phyloP scores from a whole-genome alignment of 2,113 vertebrate species.

The Piprites chloris region DNA sequence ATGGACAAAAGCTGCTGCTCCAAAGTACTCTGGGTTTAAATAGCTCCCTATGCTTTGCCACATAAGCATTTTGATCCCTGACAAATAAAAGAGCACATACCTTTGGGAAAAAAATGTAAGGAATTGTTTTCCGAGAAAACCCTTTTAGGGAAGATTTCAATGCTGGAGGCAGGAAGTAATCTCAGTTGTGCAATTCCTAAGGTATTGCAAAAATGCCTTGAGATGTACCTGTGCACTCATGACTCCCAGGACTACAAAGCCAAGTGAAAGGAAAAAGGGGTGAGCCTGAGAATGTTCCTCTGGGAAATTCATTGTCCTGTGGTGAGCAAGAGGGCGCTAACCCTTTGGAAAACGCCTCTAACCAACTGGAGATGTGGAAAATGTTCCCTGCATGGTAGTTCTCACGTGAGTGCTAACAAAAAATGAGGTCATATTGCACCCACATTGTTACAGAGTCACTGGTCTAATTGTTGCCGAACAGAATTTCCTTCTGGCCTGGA shows the following conservation, averaged over 20 bases:
- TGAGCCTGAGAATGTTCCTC: background rate
- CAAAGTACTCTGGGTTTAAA: background rate
- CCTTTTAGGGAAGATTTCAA: conserved; percentile 5
- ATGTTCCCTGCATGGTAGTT: background rate
- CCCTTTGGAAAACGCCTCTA: background rate
- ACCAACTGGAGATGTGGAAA: background rate
- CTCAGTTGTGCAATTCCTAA: conserved; percentile 2
- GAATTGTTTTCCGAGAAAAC: conserved; percentile 31
- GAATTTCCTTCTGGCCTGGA: background rate
- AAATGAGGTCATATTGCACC: background rate
- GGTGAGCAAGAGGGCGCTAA: conserved; percentile 5
- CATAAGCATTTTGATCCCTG: background rate
- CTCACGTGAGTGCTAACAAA: background rate
- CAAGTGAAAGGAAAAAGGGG: background rate
- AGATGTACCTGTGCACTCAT: conserved; percentile 20
- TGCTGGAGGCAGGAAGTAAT: background rate
- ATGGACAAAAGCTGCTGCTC: background rate
- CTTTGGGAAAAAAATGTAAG: conserved; percentile 4
- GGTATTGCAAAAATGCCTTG: conserved; percentile 20
- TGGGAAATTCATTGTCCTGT: conserved; percentile 22
- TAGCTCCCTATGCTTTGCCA: background rate
- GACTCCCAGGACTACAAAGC: background rate
- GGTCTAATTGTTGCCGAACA: background rate
- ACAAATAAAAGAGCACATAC: background rate
- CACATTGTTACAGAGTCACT: background rate